A percentile compares a stretch with the other conserved stretches of the same genome.
Conservation (phyloP, 2,113 vertebrate genomes). For the Illadopsis cleaveri region DNA sequence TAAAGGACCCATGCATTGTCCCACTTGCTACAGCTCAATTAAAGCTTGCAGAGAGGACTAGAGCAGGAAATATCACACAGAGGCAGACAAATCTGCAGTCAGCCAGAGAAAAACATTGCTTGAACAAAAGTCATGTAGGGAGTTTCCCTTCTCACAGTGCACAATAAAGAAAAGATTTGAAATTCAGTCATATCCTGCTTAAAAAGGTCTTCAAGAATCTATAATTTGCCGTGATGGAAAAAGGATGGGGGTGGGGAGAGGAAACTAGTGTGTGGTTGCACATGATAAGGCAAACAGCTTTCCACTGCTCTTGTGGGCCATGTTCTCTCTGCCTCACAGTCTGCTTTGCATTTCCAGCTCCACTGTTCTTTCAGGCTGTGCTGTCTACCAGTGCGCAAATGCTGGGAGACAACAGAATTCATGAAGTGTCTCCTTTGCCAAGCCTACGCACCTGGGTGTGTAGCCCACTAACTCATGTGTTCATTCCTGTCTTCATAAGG, state of each 20-base stretch:
- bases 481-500: neutral
- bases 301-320: neutral
- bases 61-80: neutral
- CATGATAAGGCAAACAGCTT: neutral
- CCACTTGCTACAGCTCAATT: neutral
- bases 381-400: neutral
- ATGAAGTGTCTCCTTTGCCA: neutral
- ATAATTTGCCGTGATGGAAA: neutral
- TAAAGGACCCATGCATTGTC: neutral
- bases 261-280: neutral
- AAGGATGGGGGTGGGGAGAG: neutral
- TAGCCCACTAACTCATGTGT: too few species aligned
- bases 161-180: neutral
- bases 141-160: neutral
- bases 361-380: neutral
- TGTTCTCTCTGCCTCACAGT: neutral
- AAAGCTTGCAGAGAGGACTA: neutral
- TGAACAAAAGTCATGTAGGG: neutral
- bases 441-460: neutral
- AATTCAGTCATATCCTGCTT: constrained; percentile 15
- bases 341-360: neutral
- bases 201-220: neutral
- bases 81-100: neutral
- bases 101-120: neutral
- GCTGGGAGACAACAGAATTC: neutral